Evolutionary conservation across 2,113 vertebrate genomes (phyloP), one percentile per base, ranked within the genome.

Genomic region (Engraulis encrasicolus): DNA sequence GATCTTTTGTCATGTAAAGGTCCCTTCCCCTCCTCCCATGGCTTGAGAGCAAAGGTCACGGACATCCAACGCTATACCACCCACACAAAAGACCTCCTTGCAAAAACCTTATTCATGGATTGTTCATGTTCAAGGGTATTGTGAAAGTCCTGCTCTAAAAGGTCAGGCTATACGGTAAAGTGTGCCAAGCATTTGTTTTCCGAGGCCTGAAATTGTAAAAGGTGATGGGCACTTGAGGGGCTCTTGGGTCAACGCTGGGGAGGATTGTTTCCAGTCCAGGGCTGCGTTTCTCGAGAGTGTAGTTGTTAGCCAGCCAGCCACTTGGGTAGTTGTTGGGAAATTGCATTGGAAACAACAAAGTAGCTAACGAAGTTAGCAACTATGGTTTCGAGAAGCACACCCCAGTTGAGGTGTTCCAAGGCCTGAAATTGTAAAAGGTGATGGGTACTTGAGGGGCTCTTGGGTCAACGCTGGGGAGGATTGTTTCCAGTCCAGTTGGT

Each of bases 81-180:
- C 4, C 40, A 36, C 66, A 74, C 66, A 74, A 11, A 74, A 74
- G 31, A 31, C 20, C 2, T 14, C 66, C 66, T 74, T 18, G 31
- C 66, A 74, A 74, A 74, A 74, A 74, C 66, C 27, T 17, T 34
- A 74, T 74, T 74, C 34, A 74, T 74, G 27, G 66, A 74, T 74
- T 15, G 27, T 0, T 74, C 66, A 74, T 74, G 66, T 34, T 74
- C 66, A 74, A 74, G 66, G 27, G 66, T 74, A 74, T 23, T 74
- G 66, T 34, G 34, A 74, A 31, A n/a, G n/a, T n/a, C n/a, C n/a
- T n/a, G n/a, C n/a, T 31, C 12, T 4, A 2, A 71, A 71, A 71
- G 61, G 66, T 74, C 66, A 74, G 31, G 5, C 27, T 17, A 14
- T 5, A 5, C 31, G n/a, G n/a, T 34, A 74, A 74, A 74, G 66